Evolutionary conservation across 2,113 vertebrate species (phyloP).

Genomic region (Microtus richardsoni): DNA sequence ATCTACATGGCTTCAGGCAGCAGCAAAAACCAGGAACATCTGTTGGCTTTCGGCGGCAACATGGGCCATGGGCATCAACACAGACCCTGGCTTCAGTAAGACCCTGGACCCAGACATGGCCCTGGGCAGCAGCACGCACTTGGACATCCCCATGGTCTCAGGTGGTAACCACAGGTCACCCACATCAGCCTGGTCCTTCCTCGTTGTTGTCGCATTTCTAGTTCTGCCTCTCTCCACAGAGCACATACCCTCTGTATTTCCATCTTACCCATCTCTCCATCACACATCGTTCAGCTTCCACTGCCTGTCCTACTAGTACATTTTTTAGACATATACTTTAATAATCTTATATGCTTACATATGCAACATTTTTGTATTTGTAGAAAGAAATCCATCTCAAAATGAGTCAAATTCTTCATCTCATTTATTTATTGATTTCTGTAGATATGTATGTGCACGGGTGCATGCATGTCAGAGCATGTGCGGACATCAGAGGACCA

Average conservation of each 20-base stretch:
- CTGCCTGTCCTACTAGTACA: background rate
- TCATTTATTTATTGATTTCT: background rate
- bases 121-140: background rate
- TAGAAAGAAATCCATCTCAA: constrained; percentile 1
- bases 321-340: constrained; percentile 22
- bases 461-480: background rate
- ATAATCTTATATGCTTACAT: constrained; percentile 13
- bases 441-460: fast-evolving
- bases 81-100: background rate
- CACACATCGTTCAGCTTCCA: background rate
- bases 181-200: background rate
- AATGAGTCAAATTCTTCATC: background rate
- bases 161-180: background rate
- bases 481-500: background rate
- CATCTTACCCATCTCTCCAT: background rate
- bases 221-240: background rate
- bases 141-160: background rate
- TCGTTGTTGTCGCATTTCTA: background rate
- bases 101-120: background rate
- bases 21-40: background rate
- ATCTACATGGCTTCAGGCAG: background rate
- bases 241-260: background rate
- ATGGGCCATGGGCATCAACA: background rate
- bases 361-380: background rate
- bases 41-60: background rate